A percentile compares a stretch with the other conserved stretches of the same genome.
phyloP scores from a whole-genome alignment of 2,797 vertebrate genomes.

The Leuciscus waleckii region DNA sequence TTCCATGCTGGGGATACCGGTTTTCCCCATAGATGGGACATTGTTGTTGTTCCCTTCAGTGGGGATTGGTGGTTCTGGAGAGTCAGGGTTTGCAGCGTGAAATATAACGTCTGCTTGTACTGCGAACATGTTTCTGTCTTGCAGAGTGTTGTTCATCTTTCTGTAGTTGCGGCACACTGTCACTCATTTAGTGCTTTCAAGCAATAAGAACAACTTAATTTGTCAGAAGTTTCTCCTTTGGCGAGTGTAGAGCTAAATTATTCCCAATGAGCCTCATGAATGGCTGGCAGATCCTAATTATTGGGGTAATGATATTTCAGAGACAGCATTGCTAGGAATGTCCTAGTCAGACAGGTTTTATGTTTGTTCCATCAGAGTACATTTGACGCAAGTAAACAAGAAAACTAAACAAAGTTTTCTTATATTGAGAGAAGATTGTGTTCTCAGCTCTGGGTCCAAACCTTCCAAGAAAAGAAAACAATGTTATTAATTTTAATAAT shows the following conservation, averaged over 20 bases:
- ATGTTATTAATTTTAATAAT: not conserved
- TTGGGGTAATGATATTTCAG: not conserved
- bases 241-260: not conserved
- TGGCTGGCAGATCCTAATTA: constrained; percentile 21
- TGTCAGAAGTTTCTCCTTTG: constrained; percentile 17
- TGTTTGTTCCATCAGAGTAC: constrained; percentile 8
- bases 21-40: constrained; percentile 26
- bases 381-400: not conserved
- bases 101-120: constrained; percentile 77
- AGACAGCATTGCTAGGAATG: constrained; percentile 19
- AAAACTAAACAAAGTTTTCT: not conserved
- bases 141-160: constrained; percentile 69
- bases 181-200: constrained; percentile 29
- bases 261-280: not conserved
- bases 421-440: not conserved
- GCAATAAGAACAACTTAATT: not conserved
- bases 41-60: constrained; percentile 43
- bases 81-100: constrained; percentile 69
- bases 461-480: constrained; percentile 15
- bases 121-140: constrained; percentile 61
- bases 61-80: constrained; percentile 44
- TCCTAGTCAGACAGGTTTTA: constrained; percentile 11
- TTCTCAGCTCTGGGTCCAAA: not conserved
- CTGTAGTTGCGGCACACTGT: constrained; percentile 14
- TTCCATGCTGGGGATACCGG: constrained; percentile 49